Evolutionary conservation across 2,888 invertebrate genomes (phyloP).

Genomic region (Villa cingulata): DNA sequence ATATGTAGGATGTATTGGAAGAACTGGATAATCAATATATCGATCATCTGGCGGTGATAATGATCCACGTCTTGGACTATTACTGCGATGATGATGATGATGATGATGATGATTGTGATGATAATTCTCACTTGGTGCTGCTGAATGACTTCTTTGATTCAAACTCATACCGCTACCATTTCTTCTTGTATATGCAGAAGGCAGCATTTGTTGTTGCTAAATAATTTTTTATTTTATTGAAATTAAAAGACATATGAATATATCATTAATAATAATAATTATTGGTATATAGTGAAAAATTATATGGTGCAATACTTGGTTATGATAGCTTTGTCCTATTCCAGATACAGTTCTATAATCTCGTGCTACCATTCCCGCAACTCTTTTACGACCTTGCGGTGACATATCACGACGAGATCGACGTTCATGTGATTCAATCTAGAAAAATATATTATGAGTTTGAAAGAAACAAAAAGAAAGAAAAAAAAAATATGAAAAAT

Average conservation of each 20-base stretch:
- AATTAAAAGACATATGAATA: not conserved
- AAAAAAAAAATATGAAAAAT: no score
- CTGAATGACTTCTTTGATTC: slow-evolving; percentile 70
- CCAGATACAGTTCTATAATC: slow-evolving; percentile 38
- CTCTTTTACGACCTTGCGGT: slow-evolving; percentile 57
- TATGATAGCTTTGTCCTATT: slow-evolving; percentile 37
- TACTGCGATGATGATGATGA: slow-evolving; percentile 42
- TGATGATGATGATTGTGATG: no score
- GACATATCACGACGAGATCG: slow-evolving; percentile 75
- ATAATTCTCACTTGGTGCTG: slow-evolving; percentile 50
- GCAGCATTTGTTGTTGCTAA: slow-evolving; percentile 9
- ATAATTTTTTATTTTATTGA: not conserved
- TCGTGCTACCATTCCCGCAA: slow-evolving; percentile 52
- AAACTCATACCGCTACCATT: slow-evolving; percentile 38
- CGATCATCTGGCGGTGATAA: slow-evolving; percentile 37
- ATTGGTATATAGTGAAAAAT: no score
- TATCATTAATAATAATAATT: no score
- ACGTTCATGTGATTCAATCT: slow-evolving; percentile 49
- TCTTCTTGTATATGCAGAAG: slow-evolving; percentile 34
- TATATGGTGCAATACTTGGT: slow-evolving; percentile 32
- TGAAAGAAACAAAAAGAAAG: no score
- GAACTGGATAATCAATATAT: slow-evolving; percentile 35
- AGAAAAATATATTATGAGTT: no score
- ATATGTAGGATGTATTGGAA: slow-evolving; percentile 33
- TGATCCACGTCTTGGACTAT: slow-evolving; percentile 56